phyloP scores from a whole-genome alignment of 2,113 vertebrate species.

The Tachysurus vachellii region DNA sequence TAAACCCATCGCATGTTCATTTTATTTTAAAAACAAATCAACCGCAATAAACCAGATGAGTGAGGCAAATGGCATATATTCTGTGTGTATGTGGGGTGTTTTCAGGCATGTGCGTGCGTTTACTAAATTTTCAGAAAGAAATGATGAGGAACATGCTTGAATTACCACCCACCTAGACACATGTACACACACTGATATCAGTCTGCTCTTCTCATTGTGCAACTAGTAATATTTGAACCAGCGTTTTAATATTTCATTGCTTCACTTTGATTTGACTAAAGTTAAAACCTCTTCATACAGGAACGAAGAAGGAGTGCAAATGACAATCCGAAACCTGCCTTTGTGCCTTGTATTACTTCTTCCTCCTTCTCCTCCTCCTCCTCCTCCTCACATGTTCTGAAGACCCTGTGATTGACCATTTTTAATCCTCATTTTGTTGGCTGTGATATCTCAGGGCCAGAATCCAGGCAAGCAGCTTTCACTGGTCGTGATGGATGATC shows the following conservation, averaged over 20 bases:
- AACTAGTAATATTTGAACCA: background rate
- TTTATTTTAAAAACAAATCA: background rate
- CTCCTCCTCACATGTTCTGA: background rate
- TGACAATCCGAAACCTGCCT: slow-evolving; percentile 17
- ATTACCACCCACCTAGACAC: slow-evolving; percentile 21
- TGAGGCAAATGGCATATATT: background rate
- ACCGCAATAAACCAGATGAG: background rate
- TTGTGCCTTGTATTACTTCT: slow-evolving; percentile 11
- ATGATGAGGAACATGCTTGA: slow-evolving; percentile 27
- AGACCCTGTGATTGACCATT: slow-evolving; percentile 23
- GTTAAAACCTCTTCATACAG: background rate
- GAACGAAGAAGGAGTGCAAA: slow-evolving; percentile 1
- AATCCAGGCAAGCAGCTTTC: slow-evolving; percentile 21
- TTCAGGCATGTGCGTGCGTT: background rate
- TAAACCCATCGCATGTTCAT: background rate
- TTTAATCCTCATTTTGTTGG: slow-evolving; percentile 10
- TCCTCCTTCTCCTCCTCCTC: background rate
- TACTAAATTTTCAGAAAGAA: slow-evolving; percentile 16
- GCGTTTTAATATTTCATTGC: background rate
- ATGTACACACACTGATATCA: slow-evolving; percentile 4
- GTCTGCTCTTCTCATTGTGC: background rate
- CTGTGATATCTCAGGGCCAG: slow-evolving; percentile 25
- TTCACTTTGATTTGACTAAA: background rate
- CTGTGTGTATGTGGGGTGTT: background rate
- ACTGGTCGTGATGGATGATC: slow-evolving; percentile 1